phyloP scores from a whole-genome alignment of 2,113 vertebrate genomes.

The Antechinus stuartii region DNA sequence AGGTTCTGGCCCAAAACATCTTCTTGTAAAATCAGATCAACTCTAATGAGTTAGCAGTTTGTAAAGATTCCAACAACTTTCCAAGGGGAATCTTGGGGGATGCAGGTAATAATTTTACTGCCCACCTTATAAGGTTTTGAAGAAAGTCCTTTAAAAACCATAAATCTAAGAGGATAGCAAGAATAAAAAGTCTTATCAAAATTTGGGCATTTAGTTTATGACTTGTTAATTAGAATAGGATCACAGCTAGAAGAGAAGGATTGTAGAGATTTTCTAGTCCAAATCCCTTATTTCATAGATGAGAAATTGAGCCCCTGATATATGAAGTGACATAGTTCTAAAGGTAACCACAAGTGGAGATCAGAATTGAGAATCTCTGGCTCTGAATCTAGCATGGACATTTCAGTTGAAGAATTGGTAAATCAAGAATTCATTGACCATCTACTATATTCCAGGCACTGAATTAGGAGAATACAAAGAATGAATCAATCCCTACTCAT shows the following conservation, averaged over 20 bases:
- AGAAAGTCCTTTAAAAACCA: not conserved
- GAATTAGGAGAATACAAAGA: not conserved
- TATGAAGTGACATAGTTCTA: not conserved
- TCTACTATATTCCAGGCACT: not conserved
- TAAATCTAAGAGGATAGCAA: slow-evolving; percentile 32
- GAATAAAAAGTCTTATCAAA: slow-evolving; percentile 50
- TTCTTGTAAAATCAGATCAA: no score
- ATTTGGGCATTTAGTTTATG: slow-evolving; percentile 50
- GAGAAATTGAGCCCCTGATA: not conserved
- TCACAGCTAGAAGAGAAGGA: not conserved
- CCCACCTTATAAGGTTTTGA: not conserved
- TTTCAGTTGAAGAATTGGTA: not conserved
- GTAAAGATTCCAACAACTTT: not conserved
- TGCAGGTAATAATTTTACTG: not conserved
- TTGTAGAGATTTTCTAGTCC: not conserved
- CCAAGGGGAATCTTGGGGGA: not conserved
- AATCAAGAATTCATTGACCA: not conserved
- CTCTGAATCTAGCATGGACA: not conserved
- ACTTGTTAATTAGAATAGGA: slow-evolving; percentile 17
- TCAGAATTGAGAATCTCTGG: not conserved
- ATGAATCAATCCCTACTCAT: not conserved
- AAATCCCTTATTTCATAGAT: not conserved
- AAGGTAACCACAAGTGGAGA: not conserved
- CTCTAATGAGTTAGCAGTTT: no score
- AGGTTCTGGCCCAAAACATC: no score